Evolutionary conservation across 2,113 vertebrate species (phyloP).

Genomic region (Oncorhynchus nerka): DNA sequence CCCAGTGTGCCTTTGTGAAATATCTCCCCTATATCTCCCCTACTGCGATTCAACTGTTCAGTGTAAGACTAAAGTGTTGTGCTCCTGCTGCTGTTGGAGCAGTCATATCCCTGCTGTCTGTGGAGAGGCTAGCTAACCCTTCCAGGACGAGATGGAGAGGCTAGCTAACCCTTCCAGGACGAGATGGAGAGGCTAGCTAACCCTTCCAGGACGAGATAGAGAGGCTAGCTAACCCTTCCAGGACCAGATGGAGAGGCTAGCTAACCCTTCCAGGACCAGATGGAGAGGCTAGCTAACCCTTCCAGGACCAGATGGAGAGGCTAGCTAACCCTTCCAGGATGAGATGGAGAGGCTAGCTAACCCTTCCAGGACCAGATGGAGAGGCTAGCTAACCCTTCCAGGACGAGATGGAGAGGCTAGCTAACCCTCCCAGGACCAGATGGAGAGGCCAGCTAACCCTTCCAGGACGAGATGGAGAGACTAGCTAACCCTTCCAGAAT

Average conservation of each 20-base stretch:
- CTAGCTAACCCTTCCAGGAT: too few relatives aligned
- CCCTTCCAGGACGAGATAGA: too few relatives aligned
- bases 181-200: too few relatives aligned
- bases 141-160: too few relatives aligned
- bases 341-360: too few relatives aligned
- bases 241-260: too few relatives aligned
- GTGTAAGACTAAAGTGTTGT: constrained; percentile 8
- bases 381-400: constrained; percentile 21
- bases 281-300: too few relatives aligned
- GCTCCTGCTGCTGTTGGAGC: not conserved
- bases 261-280: too few relatives aligned
- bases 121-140: constrained; percentile 34
- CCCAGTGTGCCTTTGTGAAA: constrained; percentile 15
- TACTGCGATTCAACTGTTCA: constrained; percentile 21
- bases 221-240: too few relatives aligned
- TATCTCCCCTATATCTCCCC: too few relatives aligned
- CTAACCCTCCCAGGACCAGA: constrained; percentile 36
- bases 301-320: too few relatives aligned
- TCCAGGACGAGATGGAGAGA: constrained; percentile 32
- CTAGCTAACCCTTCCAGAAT: constrained; percentile 46
- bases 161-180: too few relatives aligned
- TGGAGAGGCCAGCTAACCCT: constrained; percentile 36
- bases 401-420: constrained; percentile 31
- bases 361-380: constrained; percentile 2
- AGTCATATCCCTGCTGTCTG: constrained; percentile 26